Evolutionary conservation across 2,797 vertebrate genomes (phyloP), one percentile per base, ranked within the genome.

Genomic region (Garrulus glandarius): DNA sequence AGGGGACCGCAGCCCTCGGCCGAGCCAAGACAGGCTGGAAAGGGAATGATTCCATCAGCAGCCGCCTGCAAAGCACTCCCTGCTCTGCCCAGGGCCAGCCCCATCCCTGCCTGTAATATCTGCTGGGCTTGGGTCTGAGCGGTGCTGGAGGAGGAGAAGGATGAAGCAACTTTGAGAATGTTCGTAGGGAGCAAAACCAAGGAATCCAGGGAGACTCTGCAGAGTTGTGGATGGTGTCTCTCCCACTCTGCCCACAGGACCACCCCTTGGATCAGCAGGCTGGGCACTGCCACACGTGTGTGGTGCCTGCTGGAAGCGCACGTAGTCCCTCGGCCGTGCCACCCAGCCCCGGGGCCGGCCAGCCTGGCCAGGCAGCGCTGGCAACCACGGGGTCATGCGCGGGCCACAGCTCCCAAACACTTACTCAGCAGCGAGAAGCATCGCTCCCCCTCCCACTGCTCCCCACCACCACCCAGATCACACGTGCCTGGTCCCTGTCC

Each of bases 221-320:
- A 20, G 77, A 46, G 64, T 11, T 26, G 19, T 5, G 36, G 14
- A 50, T 13, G 37, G 39, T 57, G 39, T 57, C 27, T 76, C 46
- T n/a, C 19, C 16, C 1, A 1, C 19, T 43, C 55, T 81, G 23
- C n/a, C 39, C 8, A 0, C 12, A 30, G 65, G 30, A 30, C 3
- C 50, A 74, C 0, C 11, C 23, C 60, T 34, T 1, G 13, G 69
- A 10, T 10, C 41, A 44, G 78, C 91, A 82, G 50, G 1, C 37
- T 2, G 2, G 70, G 75, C 27, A 1, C 69, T 29, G 80, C 37
- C 75, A 15, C 70, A 46, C 4, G 19, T 6, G 47, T 1, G 37
- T 2, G 5, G 37, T 18, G 83, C 71, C 81, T 47, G 83, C 77
- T 86, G 74, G 69, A 79, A 67, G 18, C 0, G 5, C 91, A 84